Percentiles rank a stretch among this genome's conserved stretches.
phyloP scores from a whole-genome alignment of 1,140 invertebrate genomes.

The Tribolium madens region DNA sequence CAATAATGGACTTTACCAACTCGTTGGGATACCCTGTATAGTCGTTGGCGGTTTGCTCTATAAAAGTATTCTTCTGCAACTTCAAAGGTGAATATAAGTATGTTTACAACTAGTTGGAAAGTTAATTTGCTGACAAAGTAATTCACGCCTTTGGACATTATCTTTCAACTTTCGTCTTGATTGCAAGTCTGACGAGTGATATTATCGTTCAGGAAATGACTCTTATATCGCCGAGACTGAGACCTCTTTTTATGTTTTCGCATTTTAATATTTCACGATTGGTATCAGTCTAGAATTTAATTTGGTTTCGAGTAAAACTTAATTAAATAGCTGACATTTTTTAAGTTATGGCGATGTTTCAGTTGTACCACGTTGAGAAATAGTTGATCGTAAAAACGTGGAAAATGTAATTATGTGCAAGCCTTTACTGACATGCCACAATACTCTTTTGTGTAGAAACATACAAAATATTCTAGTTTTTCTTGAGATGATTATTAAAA shows the following conservation, averaged over 20 bases:
- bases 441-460: no score
- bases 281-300: no score
- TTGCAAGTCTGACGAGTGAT: not conserved
- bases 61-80: not conserved
- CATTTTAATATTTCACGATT: not conserved
- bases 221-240: not conserved
- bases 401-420: no score
- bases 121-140: not conserved
- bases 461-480: not conserved
- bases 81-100: constrained; percentile 2
- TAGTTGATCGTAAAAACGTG: no score
- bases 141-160: no score
- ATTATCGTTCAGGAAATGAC: constrained; percentile 18
- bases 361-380: no score
- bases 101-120: not conserved
- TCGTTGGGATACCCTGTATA: no score
- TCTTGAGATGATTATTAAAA: not conserved
- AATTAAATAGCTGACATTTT: not conserved
- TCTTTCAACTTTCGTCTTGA: not conserved
- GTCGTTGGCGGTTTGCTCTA: not conserved
- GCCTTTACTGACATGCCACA: no score
- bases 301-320: not conserved
- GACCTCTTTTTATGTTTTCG: not conserved
- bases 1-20: no score
- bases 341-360: no score